Evolutionary conservation across 2,797 vertebrate species (phyloP).

Genomic region (Staurois parvus): DNA sequence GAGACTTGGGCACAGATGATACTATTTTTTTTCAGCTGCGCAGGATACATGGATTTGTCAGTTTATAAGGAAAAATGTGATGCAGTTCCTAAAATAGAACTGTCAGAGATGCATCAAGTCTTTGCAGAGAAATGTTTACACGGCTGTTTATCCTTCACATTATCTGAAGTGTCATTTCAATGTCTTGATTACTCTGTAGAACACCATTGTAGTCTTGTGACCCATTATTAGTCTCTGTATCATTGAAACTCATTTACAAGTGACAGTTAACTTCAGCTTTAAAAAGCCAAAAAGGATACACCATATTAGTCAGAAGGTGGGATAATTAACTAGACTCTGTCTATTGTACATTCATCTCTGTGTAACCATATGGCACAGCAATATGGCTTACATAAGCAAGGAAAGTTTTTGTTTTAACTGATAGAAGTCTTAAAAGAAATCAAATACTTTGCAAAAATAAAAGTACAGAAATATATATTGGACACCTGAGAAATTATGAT

Average conservation of each 20-base stretch:
- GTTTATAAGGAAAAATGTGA: background rate
- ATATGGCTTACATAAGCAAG: conserved; percentile 33
- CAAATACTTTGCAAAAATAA: background rate
- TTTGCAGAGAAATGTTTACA: background rate
- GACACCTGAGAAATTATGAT: no score
- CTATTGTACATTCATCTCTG: conserved; percentile 22
- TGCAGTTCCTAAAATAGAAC: background rate
- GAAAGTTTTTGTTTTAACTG: conserved; percentile 4
- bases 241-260: conserved; percentile 4
- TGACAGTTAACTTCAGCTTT: conserved; percentile 12
- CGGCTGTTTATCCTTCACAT: conserved; percentile 15
- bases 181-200: background rate
- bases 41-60: background rate
- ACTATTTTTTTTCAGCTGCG: background rate
- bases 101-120: background rate
- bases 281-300: background rate
- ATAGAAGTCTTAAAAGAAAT: conserved; percentile 15
- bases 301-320: conserved; percentile 29
- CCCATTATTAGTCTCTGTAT: background rate
- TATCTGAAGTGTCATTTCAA: conserved; percentile 24
- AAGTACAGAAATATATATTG: background rate
- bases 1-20: background rate
- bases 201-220: background rate
- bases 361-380: conserved; percentile 29
- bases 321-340: conserved; percentile 16